A percentile compares a stretch with the other conserved stretches of the same genome.
Conservation (phyloP, 2,888 invertebrate species). For the Drosophila leonis region DNA sequence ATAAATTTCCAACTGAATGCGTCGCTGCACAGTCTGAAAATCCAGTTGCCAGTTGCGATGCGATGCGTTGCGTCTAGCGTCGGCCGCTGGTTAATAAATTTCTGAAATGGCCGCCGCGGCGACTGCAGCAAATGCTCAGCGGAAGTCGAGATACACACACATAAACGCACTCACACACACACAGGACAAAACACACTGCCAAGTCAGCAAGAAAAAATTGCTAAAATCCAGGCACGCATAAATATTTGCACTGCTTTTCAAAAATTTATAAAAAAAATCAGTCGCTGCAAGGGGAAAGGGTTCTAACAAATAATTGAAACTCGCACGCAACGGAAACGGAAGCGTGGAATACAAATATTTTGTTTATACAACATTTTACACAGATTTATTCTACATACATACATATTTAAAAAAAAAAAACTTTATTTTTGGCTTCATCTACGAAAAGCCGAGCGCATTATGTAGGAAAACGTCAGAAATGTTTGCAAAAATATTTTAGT, state of each 20-base stretch:
- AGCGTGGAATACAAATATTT: slow-evolving; percentile 60
- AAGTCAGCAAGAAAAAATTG: slow-evolving; percentile 34
- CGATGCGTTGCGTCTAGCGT: slow-evolving; percentile 33
- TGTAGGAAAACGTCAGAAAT: slow-evolving; percentile 14
- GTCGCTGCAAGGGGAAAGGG: not conserved
- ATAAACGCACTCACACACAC: slow-evolving; percentile 16
- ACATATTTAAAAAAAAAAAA: too few relatives aligned
- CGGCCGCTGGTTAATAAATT: slow-evolving; percentile 72
- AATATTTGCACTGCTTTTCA: slow-evolving; percentile 70
- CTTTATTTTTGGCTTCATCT: slow-evolving; percentile 11
- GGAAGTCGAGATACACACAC: slow-evolving; percentile 57
- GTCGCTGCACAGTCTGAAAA: slow-evolving; percentile 75
- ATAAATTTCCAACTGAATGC: slow-evolving; percentile 83
- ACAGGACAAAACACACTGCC: slow-evolving; percentile 25
- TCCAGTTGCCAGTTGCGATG: slow-evolving; percentile 65
- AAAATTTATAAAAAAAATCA: slow-evolving; percentile 56
- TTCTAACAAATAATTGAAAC: slow-evolving; percentile 44
- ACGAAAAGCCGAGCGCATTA: slow-evolving; percentile 27
- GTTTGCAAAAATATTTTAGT: slow-evolving; percentile 4
- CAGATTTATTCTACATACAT: slow-evolving; percentile 27
- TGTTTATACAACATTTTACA: slow-evolving; percentile 32
- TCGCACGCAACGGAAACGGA: slow-evolving; percentile 69
- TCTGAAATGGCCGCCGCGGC: slow-evolving; percentile 67
- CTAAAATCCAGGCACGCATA: slow-evolving; percentile 57
- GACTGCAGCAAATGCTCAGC: slow-evolving; percentile 71